phyloP scores from a whole-genome alignment of 2,888 invertebrate genomes.

The Amphimallon solstitiale region DNA sequence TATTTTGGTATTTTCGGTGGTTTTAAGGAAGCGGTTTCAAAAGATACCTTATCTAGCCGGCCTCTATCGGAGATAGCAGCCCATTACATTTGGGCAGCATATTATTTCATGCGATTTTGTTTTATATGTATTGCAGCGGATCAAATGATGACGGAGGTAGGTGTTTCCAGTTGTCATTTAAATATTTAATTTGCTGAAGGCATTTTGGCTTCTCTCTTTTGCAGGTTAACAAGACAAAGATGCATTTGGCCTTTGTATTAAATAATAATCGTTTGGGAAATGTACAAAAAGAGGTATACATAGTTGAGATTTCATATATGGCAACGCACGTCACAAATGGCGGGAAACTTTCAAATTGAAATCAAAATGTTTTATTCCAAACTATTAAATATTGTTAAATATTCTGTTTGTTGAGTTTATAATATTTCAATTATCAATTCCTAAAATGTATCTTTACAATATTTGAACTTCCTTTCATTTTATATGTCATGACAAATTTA shows the following conservation, averaged over 20 bases:
- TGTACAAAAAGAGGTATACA: slow-evolving; percentile 5
- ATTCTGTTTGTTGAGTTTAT: too few relatives aligned
- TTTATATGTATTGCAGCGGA: slow-evolving; percentile 7
- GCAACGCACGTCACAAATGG: too few relatives aligned
- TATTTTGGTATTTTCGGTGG: slow-evolving; percentile 32
- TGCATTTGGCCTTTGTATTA: slow-evolving; percentile 6
- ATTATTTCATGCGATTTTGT: slow-evolving; percentile 22
- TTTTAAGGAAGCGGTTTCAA: background rate
- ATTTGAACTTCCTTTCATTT: too few relatives aligned
- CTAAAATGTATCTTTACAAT: too few relatives aligned
- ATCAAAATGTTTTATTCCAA: too few relatives aligned
- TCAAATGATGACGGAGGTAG: slow-evolving; percentile 24
- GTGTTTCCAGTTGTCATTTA: too few relatives aligned
- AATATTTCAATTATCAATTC: too few relatives aligned
- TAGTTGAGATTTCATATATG: too few relatives aligned
- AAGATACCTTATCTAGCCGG: background rate
- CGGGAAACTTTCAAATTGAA: too few relatives aligned
- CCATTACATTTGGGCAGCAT: background rate
- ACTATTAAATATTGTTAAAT: too few relatives aligned
- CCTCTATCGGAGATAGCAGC: background rate
- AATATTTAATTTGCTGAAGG: background rate
- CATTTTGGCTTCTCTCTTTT: background rate
- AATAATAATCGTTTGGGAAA: background rate
- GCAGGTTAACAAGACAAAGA: slow-evolving; percentile 11
- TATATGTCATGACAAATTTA: too few relatives aligned